These are phyloP conservation scores for Stenodema calcarata DNA, from an alignment of 2,888 invertebrate species.

Conservation along the genomic window DNA sequence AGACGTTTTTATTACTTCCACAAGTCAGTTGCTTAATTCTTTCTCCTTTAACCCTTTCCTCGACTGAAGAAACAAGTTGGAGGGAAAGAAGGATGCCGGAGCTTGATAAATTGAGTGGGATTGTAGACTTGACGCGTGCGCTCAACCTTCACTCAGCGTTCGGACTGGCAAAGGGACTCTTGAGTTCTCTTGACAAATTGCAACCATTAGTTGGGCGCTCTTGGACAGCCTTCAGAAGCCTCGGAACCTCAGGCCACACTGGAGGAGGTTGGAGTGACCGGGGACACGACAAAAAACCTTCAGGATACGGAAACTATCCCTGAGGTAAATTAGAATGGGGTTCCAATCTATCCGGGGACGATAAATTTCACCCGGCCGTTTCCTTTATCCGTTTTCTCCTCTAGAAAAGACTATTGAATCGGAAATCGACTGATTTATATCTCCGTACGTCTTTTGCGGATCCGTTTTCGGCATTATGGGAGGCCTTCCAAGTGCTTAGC, in stretches of 20 bases:
- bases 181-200: slow-evolving; percentile 17
- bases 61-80: neutral
- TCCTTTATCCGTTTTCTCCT: neutral
- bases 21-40: neutral
- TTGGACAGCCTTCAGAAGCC: neutral
- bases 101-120: slow-evolving; percentile 22
- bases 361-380: neutral
- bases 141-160: neutral
- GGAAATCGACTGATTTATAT: neutral
- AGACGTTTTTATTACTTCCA: neutral
- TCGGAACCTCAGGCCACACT: neutral
- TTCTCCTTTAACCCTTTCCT: neutral
- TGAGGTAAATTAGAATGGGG: neutral
- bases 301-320: neutral
- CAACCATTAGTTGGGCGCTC: neutral
- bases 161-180: slow-evolving; percentile 4
- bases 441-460: neutral
- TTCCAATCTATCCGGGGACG: neutral
- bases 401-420: neutral
- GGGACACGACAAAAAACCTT: neutral
- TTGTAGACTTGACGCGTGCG: neutral
- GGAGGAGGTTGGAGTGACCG: neutral
- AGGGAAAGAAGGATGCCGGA: neutral
- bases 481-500: too few relatives aligned
- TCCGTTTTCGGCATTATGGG: too few relatives aligned